Conservation (phyloP, 2,888 invertebrate species). For the Pyrrhosoma nymphula region DNA sequence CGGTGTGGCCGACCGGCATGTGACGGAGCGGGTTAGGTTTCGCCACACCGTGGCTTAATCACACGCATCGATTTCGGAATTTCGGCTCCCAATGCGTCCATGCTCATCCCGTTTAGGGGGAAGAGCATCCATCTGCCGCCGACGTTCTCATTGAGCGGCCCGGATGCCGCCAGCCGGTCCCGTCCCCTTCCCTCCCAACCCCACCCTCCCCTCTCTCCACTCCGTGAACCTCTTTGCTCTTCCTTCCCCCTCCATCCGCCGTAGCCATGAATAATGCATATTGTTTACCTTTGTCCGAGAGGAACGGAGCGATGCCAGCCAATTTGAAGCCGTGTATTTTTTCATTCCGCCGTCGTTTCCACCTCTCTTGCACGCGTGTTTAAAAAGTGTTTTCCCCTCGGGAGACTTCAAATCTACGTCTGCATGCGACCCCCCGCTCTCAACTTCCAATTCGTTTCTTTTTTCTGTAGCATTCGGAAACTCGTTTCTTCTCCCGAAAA, state of each 20-base stretch:
- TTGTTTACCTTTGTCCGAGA: background rate
- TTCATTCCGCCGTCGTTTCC: background rate
- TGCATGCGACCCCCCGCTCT: background rate
- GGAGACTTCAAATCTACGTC: background rate
- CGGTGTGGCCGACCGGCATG: too few relatives aligned
- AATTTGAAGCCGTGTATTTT: background rate
- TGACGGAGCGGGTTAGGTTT: background rate
- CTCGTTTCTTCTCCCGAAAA: too few relatives aligned
- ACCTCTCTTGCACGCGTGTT: background rate
- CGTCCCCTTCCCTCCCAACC: too few relatives aligned
- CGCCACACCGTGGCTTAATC: background rate
- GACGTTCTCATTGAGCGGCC: background rate
- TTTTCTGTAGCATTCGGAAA: background rate
- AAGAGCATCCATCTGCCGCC: background rate
- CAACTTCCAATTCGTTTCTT: background rate
- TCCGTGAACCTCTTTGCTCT: background rate
- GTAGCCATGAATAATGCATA: background rate
- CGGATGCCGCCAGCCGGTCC: background rate
- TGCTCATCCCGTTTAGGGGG: background rate
- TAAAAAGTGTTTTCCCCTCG: background rate
- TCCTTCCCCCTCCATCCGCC: background rate
- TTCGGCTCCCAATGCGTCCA: background rate
- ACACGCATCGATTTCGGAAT: background rate
- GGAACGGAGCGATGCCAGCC: background rate
- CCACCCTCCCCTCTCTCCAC: background rate